Base-by-base conservation (phyloP, 2,113 vertebrate genomes). In the Nycticryphes semicollaris region DNA sequence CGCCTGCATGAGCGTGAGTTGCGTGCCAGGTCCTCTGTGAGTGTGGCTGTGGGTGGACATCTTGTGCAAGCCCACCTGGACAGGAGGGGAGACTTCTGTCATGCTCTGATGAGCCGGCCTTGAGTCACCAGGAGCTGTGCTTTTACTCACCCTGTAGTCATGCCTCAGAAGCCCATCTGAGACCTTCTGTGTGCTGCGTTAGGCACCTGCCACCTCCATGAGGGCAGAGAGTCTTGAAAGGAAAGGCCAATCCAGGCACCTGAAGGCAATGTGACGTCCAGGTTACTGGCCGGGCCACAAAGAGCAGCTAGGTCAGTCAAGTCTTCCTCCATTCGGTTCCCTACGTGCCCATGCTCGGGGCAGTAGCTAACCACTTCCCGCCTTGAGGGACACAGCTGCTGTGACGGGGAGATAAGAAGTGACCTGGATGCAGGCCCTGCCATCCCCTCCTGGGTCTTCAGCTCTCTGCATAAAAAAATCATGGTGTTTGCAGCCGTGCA, bases 401-500 rank as follows among this genome's bases (percentile, higher is more conserved):
- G 43, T 45, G 69, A 8, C 72, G 45, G 22, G 18, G n/a, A 70
- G 17, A 67, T 78, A 14, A n/a, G 56, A 75, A 57, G 28, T 66
- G 47, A 76, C 48, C 66, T 17, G 48, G 54, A 35, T 7, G 27
- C 33, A 64, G 72, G 45, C 33, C 51, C 24, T 67, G 39, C 39
- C 30, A 30, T n/a, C 48, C 20, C 53, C 35, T 84, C 30, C 39
- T 72, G 51, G 12, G 12, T 84, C 48, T 53, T 72, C 0, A 6
- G 12, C 48, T 70, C 39, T 35, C 16, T 37, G 15, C 8, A 1
- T 67, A 14, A 72, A 31, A 30, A 51, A 47, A 30, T 4, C 0
- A 0, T 31, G 39, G 30, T 4, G 0, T 33, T 68, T 33, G 28
- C 43, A 75, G 85, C 15, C 1, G 2, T 0, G 0, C 2, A 15